Percentiles rank a stretch among this genome's conserved stretches.
Evolutionary conservation across 2,888 invertebrate genomes (phyloP).

Genomic region (Drosophila mimetica): DNA sequence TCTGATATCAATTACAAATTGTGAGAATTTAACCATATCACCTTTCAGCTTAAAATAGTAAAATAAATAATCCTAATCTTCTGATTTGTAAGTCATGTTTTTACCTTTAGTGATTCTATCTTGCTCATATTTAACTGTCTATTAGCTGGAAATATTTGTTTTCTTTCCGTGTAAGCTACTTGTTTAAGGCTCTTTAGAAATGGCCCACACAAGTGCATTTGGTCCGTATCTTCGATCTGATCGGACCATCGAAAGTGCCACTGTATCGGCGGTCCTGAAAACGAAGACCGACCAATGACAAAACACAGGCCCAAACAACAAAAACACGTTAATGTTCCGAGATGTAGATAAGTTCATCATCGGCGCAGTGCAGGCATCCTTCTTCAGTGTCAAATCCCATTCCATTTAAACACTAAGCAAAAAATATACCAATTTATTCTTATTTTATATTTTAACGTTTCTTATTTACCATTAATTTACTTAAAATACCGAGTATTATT

Average conservation of each 20-base stretch:
- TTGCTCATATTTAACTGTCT: not conserved
- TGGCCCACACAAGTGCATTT: constrained; percentile 36
- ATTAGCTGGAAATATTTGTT: constrained; percentile 19
- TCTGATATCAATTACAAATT: not conserved
- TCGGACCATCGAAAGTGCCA: constrained; percentile 29
- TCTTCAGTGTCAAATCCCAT: not conserved
- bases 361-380: constrained; percentile 28
- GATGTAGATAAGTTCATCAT: constrained; percentile 75
- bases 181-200: constrained; percentile 17
- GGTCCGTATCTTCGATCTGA: constrained; percentile 32
- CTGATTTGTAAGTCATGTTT: not conserved
- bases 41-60: not conserved
- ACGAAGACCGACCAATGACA: constrained; percentile 40
- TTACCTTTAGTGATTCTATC: too few species aligned
- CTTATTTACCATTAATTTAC: too few species aligned
- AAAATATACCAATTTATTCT: not conserved
- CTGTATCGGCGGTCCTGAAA: constrained; percentile 14
- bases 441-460: too few species aligned
- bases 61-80: not conserved
- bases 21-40: not conserved
- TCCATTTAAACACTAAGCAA: not conserved
- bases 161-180: constrained; percentile 31
- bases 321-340: constrained; percentile 63
- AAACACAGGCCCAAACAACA: constrained; percentile 38
- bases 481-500: too few species aligned